Percentiles rank a stretch among this genome's conserved stretches.
Evolutionary conservation across 2,888 invertebrate genomes (phyloP).

Genomic region (Druceiella hillmani): DNA sequence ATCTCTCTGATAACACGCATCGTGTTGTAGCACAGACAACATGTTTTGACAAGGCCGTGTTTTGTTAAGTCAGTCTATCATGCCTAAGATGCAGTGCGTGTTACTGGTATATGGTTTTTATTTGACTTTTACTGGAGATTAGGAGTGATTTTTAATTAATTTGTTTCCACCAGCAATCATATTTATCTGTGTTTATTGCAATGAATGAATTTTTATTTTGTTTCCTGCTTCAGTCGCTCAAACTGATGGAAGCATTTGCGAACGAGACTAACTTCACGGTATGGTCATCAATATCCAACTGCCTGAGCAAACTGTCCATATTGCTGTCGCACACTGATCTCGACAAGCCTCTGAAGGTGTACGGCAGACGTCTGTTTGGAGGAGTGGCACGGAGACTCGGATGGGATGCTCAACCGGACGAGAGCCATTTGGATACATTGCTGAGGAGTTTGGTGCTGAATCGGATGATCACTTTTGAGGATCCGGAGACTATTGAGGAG

Average conservation of each 20-base stretch:
- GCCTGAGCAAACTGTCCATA: constrained; percentile 68
- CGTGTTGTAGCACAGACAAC: too few species aligned
- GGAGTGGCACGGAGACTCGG: constrained; percentile 71
- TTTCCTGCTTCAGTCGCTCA: constrained; percentile 48
- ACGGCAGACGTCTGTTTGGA: constrained; percentile 66
- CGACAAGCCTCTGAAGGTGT: constrained; percentile 66
- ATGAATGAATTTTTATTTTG: too few species aligned
- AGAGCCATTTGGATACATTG: constrained; percentile 83
- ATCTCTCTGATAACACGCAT: too few species aligned
- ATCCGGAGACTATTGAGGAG: constrained; percentile 70
- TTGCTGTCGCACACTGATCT: constrained; percentile 76
- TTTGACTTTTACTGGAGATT: too few species aligned
- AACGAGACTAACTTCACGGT: constrained; percentile 91
- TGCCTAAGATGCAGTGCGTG: too few species aligned
- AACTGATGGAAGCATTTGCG: constrained; percentile 78
- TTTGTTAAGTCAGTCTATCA: too few species aligned
- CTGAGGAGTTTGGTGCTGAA: constrained; percentile 80
- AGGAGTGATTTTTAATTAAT: too few species aligned
- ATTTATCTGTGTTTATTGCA: too few species aligned
- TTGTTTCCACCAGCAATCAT: too few species aligned
- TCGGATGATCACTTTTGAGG: constrained; percentile 75
- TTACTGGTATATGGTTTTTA: too few species aligned
- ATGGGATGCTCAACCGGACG: constrained; percentile 77
- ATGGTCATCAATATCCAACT: constrained; percentile 81
- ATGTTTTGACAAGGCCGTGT: too few species aligned